phyloP scores from a whole-genome alignment of 35 echinoderm and acorn worm species.

The Nesometra sesokonis region DNA sequence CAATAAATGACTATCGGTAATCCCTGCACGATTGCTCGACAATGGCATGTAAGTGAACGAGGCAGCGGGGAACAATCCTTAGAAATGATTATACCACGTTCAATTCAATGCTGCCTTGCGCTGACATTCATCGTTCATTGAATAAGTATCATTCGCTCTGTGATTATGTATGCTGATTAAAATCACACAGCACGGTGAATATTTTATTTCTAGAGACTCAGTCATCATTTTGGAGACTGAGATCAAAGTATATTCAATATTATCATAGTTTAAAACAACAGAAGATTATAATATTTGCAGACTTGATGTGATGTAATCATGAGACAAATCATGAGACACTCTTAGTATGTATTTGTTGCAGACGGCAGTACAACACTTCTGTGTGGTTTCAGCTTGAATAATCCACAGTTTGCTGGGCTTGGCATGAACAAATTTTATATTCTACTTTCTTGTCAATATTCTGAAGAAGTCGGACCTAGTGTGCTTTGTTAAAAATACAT shows the following conservation, averaged over 20 bases:
- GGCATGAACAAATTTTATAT: not conserved
- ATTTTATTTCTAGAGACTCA: not conserved
- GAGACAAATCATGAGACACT: not conserved
- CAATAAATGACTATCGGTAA: not conserved
- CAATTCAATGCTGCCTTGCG: not conserved
- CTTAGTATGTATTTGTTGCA: not conserved
- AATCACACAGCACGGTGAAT: not conserved
- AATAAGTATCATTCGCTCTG: not conserved
- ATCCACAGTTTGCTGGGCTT: too few relatives aligned
- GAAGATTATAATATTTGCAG: not conserved
- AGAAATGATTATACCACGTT: not conserved
- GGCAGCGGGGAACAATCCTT: not conserved
- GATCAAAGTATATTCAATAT: not conserved
- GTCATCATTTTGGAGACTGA: not conserved
- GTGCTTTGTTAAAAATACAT: too few relatives aligned
- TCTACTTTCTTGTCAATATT: not conserved
- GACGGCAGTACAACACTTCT: not conserved
- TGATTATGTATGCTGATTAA: constrained; percentile 1
- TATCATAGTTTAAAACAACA: not conserved
- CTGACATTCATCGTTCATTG: not conserved
- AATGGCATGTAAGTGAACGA: not conserved
- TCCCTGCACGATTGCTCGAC: not conserved
- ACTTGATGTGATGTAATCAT: not conserved
- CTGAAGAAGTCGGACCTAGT: not conserved
- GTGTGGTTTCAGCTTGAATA: not conserved